Base-by-base conservation (phyloP, 2,113 vertebrate species). In the Dicaeum eximium region DNA sequence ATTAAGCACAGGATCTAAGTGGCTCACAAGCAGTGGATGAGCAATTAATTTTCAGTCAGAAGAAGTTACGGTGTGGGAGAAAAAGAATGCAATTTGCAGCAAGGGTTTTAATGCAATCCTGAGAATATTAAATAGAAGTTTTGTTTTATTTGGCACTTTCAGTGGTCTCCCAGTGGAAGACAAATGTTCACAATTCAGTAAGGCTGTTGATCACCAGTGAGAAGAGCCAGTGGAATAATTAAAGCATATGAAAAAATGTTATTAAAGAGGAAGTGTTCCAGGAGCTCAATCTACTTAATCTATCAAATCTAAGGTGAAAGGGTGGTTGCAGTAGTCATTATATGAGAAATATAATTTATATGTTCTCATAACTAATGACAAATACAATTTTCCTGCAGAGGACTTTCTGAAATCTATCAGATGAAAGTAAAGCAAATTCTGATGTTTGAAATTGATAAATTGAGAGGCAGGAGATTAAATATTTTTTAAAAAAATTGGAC, bases 141-240 rank as follows among this genome's bases (percentile, higher is more conserved):
- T 83, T 86, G 77, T 74, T 92, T 86, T 81, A 64, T 89, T 92
- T 93, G 65, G n/a, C 57, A 65, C 44, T 95, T 88, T 69, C 50
- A 57, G 78, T 65, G 50, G 16, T 79, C 61, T 91, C 87, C 40
- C 23, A 45, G 35, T 65, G 37, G 61, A 92, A 92, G 53, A 81
- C 53, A 85, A 30, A 89, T 91, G n/a, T 87, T 86, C 73, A 45
- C 65, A 93, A 16, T 84, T 89, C 65, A 81, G 47, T 37, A 78
- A 61, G 23, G 33, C 19, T 85, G 80, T 93, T 93, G 88, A 92
- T 91, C 75, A 84, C 61, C 18, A 25, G 22, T 44, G 37, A 89
- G 69, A 91, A 86, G 10, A 93, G 72, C n/a, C 62, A 90, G 58
- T 40, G 60, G 67, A 88, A 96, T 93, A 93, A 86, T 93, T 93